Evolutionary conservation across 2,888 invertebrate species (phyloP).

Genomic region (Aquatica leii): DNA sequence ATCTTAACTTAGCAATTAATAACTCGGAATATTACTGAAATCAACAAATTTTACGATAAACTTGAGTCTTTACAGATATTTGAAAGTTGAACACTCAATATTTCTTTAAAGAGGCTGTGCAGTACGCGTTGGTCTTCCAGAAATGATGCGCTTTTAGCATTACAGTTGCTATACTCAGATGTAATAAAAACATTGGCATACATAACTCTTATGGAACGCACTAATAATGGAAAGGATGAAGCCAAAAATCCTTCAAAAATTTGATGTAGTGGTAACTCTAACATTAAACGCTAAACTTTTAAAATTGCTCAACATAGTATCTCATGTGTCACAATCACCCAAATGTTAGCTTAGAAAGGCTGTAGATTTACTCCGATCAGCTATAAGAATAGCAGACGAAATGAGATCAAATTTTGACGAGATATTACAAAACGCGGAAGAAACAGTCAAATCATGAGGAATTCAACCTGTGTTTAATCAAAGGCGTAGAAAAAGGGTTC

Average conservation of each 20-base stretch:
- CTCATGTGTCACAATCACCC: neutral
- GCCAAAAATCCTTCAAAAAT: neutral
- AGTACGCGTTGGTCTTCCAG: constrained; percentile 5
- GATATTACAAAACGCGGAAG: neutral
- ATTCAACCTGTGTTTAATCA: neutral
- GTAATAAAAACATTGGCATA: neutral
- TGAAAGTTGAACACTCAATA: neutral
- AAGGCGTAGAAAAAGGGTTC: neutral
- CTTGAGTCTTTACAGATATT: neutral
- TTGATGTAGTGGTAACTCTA: neutral
- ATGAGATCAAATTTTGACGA: constrained; percentile 5
- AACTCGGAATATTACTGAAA: neutral
- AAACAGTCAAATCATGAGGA: neutral
- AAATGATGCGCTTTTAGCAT: neutral
- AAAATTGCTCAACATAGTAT: neutral
- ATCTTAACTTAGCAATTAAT: neutral
- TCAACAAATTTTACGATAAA: neutral
- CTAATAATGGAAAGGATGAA: neutral
- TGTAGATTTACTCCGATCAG: neutral
- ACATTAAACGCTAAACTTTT: neutral
- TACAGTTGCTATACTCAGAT: neutral
- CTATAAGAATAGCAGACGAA: too few relatives aligned
- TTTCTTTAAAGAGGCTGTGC: constrained; percentile 4
- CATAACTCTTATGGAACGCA: neutral
- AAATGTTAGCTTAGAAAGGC: neutral